Conservation (phyloP, 2,797 vertebrate species). For the Sebastes iracundus region DNA sequence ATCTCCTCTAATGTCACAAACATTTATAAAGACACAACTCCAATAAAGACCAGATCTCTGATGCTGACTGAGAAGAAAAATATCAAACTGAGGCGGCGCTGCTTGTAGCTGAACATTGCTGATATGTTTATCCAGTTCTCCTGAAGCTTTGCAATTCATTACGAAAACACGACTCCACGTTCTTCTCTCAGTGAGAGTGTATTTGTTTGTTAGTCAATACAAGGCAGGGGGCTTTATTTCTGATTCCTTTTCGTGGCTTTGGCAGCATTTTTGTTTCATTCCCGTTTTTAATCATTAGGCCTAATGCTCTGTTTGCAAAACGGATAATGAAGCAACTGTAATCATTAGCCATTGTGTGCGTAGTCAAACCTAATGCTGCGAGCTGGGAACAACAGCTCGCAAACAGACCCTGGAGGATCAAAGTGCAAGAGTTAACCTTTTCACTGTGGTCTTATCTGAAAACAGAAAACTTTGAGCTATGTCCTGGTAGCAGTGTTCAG, state of each 20-base stretch:
- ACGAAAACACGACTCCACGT: not conserved
- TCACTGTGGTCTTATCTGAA: conserved; percentile 38
- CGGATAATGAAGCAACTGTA: not conserved
- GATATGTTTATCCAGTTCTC: not conserved
- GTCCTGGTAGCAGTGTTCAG: not conserved
- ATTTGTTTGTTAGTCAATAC: conserved; percentile 17
- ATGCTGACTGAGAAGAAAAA: not conserved
- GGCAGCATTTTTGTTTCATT: not conserved
- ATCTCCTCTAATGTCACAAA: not conserved
- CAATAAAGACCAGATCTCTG: not conserved
- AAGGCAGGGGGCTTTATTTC: not conserved
- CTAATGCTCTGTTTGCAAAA: conserved; percentile 9
- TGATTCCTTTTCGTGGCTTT: not conserved
- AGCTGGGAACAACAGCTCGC: not conserved
- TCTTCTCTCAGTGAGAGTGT: not conserved
- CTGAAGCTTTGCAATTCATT: not conserved
- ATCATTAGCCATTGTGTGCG: not conserved
- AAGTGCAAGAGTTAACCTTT: conserved; percentile 55
- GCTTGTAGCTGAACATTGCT: not conserved
- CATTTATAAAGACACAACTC: not conserved
- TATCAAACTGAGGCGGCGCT: not conserved
- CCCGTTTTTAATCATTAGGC: not conserved
- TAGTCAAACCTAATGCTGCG: not conserved
- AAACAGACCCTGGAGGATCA: conserved; percentile 28
- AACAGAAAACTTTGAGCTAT: not conserved